Conservation (phyloP, 2,113 vertebrate genomes). For the Neopipo cinnamomea region DNA sequence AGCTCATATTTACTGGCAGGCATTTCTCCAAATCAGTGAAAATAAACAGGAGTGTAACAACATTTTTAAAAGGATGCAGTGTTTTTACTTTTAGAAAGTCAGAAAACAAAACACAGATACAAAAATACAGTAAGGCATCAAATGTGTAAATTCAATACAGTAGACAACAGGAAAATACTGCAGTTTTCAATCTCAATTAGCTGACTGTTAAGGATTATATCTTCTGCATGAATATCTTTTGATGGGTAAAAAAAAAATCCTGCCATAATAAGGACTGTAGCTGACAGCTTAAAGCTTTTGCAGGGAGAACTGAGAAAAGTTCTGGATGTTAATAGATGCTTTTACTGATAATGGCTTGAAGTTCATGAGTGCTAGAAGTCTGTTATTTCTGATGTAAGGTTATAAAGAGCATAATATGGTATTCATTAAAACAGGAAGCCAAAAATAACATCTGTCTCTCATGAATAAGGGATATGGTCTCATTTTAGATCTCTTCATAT, state of each 20-base stretch:
- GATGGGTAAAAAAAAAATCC: not conserved
- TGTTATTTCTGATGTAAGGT: constrained; percentile 68
- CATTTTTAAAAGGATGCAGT: not conserved
- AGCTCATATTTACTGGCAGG: constrained; percentile 58
- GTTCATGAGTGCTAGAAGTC: constrained; percentile 54
- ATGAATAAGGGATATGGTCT: constrained; percentile 68
- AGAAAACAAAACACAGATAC: not conserved
- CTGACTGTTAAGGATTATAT: not conserved
- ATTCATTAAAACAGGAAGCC: constrained; percentile 71
- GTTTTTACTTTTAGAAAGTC: not conserved
- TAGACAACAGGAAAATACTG: not conserved
- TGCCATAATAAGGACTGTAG: not conserved
- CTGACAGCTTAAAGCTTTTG: constrained; percentile 40
- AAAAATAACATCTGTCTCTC: constrained; percentile 79
- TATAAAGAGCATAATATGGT: constrained; percentile 71
- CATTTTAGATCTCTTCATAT: constrained; percentile 67
- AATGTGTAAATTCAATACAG: not conserved
- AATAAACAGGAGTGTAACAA: constrained; percentile 23
- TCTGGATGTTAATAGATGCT: constrained; percentile 67
- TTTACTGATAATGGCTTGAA: constrained; percentile 67
- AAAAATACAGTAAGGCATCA: not conserved
- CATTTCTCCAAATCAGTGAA: constrained; percentile 14
- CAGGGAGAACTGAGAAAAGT: constrained; percentile 13
- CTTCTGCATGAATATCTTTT: not conserved
- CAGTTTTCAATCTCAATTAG: not conserved